Conservation (phyloP, 2,113 vertebrate species). For the Machaerirhynchus nigripectus region DNA sequence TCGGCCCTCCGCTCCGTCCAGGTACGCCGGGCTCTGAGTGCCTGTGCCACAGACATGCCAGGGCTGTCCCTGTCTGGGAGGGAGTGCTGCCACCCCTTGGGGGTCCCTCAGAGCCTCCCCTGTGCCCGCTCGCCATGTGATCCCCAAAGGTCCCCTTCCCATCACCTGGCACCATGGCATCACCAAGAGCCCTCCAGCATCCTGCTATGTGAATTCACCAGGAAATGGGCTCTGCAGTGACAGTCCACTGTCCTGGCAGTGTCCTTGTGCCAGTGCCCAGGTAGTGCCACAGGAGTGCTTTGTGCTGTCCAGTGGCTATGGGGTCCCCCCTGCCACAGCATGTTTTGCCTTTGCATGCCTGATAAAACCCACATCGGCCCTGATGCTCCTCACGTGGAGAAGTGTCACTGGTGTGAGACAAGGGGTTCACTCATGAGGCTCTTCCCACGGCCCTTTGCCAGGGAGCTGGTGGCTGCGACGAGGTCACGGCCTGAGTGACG, state of each 20-base stretch:
- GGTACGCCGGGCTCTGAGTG: conserved; percentile 2
- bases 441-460: neutral
- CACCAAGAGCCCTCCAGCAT: neutral
- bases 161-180: rapidly evolving
- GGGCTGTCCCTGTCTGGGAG: neutral
- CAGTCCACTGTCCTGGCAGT: rapidly evolving
- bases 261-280: neutral
- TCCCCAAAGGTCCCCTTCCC: neutral
- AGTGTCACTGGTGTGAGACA: neutral
- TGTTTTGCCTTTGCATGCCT: neutral
- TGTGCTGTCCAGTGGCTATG: neutral
- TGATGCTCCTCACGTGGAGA: rapidly evolving
- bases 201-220: neutral
- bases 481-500: neutral
- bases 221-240: neutral
- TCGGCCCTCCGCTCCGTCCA: conserved; percentile 80
- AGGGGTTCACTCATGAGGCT: neutral
- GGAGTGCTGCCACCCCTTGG: neutral
- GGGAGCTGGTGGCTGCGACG: neutral
- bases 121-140: rapidly evolving
- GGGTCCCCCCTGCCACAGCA: neutral
- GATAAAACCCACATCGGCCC: rapidly evolving
- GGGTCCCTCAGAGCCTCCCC: neutral
- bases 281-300: neutral
- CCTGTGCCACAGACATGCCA: neutral